Conservation (phyloP, 1,140 invertebrate genomes). For the Palaemon carinicauda region DNA sequence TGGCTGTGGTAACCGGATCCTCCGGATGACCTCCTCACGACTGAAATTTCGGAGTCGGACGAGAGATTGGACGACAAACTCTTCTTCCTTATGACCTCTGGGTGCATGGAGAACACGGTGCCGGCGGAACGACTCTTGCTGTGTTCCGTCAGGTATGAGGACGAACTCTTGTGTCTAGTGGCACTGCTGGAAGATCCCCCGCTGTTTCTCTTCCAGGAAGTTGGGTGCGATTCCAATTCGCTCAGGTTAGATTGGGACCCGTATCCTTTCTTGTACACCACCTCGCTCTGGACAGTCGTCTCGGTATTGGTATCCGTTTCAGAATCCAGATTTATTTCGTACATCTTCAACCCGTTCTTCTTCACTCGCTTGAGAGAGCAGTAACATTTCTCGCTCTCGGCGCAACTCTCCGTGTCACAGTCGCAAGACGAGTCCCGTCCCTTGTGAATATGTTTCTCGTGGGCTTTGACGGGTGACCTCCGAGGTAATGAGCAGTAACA, state of each 20-base stretch:
- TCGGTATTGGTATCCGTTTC: slow-evolving; percentile 62
- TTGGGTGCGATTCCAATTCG: slow-evolving; percentile 60
- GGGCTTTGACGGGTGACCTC: slow-evolving; percentile 18
- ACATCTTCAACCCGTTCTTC: slow-evolving; percentile 63
- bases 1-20: slow-evolving; percentile 6
- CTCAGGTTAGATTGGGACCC: slow-evolving; percentile 67
- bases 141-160: slow-evolving; percentile 39
- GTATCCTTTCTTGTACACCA: slow-evolving; percentile 57
- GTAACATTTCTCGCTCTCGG: slow-evolving; percentile 88
- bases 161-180: slow-evolving; percentile 2
- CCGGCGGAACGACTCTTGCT: slow-evolving; percentile 44
- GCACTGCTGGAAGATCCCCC: slow-evolving; percentile 19
- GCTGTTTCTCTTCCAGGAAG: slow-evolving; percentile 62
- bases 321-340: slow-evolving; percentile 64
- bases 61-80: slow-evolving; percentile 31
- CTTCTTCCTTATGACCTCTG: slow-evolving; percentile 41
- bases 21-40: neutral
- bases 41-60: slow-evolving; percentile 21
- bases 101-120: slow-evolving; percentile 30
- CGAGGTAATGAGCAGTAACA: slow-evolving; percentile 75
- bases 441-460: slow-evolving; percentile 24
- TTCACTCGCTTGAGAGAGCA: slow-evolving; percentile 68
- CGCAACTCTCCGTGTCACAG: slow-evolving; percentile 86
- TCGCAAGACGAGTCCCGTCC: slow-evolving; percentile 65
- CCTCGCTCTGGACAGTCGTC: slow-evolving; percentile 31